Evolutionary conservation across 2,888 invertebrate species (phyloP).

Genomic region (Phragmatobia fuliginosa): DNA sequence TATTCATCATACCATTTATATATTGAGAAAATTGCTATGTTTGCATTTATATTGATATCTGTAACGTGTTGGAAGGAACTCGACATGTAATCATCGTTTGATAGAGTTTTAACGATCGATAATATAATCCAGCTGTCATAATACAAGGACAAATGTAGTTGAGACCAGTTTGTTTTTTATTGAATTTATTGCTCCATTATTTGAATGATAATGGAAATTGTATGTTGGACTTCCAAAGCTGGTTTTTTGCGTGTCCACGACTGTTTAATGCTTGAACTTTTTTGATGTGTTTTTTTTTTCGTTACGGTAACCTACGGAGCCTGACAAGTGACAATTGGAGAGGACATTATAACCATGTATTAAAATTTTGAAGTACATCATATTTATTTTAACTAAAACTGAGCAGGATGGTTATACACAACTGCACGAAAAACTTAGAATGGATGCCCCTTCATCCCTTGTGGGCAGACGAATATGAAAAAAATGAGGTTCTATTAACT

Average conservation of each 20-base stretch:
- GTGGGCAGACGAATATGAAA: no score
- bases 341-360: background rate
- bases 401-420: background rate
- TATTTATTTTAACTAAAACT: background rate
- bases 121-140: slow-evolving; percentile 12
- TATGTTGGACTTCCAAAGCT: background rate
- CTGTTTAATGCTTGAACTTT: background rate
- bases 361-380: background rate
- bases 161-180: background rate
- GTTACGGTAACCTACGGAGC: background rate
- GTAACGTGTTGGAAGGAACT: slow-evolving; percentile 6
- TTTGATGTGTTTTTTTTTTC: background rate
- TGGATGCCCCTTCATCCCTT: no score
- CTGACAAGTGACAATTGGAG: background rate
- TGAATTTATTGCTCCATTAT: slow-evolving; percentile 5
- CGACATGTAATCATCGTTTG: slow-evolving; percentile 13
- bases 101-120: slow-evolving; percentile 10
- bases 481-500: no score
- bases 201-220: background rate
- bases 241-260: background rate
- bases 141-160: slow-evolving; percentile 3
- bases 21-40: slow-evolving; percentile 18
- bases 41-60: slow-evolving; percentile 18
- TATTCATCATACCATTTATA: slow-evolving; percentile 14
- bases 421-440: no score